Conservation (phyloP, 2,113 vertebrate genomes). For the Mirounga angustirostris region DNA sequence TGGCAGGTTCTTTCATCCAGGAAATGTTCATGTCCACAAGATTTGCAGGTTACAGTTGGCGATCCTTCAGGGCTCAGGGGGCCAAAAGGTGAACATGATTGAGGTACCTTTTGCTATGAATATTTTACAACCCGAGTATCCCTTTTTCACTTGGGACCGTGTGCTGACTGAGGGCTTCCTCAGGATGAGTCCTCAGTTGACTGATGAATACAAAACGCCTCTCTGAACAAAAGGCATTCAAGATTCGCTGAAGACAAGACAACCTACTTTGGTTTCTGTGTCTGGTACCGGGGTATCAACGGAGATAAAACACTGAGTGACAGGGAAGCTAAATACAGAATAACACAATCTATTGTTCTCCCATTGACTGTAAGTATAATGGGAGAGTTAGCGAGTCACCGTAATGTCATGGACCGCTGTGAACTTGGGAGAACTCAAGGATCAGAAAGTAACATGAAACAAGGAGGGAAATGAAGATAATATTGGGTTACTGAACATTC, state of each 20-base stretch:
- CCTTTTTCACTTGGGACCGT: conserved; percentile 90
- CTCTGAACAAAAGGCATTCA: conserved; percentile 93
- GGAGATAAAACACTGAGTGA: conserved; percentile 92
- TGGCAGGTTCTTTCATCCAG: conserved; percentile 72
- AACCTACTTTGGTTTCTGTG: conserved; percentile 93
- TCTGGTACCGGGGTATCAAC: conserved; percentile 91
- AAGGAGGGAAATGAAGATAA: conserved; percentile 94
- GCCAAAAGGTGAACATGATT: conserved; percentile 93
- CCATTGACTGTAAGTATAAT: conserved; percentile 92
- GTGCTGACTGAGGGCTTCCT: conserved; percentile 95
- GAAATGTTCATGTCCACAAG: conserved; percentile 81
- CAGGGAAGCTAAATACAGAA: conserved; percentile 89
- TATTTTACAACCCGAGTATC: conserved; percentile 92
- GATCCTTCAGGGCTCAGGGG: conserved; percentile 81
- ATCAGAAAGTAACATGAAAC: conserved; percentile 96
- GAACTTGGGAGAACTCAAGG: conserved; percentile 91
- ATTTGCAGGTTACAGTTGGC: conserved; percentile 80
- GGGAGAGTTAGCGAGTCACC: conserved; percentile 88
- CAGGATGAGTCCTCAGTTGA: conserved; percentile 95
- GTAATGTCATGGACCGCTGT: conserved; percentile 89
- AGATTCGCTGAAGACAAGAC: conserved; percentile 94
- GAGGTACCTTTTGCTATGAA: conserved; percentile 92
- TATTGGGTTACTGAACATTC: conserved; percentile 95
- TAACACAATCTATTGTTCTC: conserved; percentile 93
- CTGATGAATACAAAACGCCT: conserved; percentile 95